phyloP scores from a whole-genome alignment of 2,113 vertebrate genomes.

The Pygoscelis adeliae region DNA sequence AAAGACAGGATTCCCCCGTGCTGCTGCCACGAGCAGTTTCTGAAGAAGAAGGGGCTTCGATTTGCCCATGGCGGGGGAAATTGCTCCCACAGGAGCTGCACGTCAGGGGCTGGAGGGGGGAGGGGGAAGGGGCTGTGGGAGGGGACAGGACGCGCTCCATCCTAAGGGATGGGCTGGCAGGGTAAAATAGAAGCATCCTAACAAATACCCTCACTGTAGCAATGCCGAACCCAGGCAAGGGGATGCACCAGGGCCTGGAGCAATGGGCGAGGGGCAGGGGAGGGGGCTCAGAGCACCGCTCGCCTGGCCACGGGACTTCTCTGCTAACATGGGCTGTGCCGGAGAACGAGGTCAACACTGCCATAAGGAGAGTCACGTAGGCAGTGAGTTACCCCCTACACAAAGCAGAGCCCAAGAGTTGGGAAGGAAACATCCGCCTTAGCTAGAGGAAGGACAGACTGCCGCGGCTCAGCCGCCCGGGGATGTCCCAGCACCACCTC shows the following conservation, averaged over 20 bases:
- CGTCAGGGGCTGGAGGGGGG: background rate
- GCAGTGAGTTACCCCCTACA: accelerated
- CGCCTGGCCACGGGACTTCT: background rate
- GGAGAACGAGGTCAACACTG: accelerated
- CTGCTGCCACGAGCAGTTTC: background rate
- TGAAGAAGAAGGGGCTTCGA: background rate
- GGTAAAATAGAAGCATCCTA: constrained; percentile 1
- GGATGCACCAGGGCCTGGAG: background rate
- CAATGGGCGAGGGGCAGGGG: background rate
- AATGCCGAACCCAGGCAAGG: constrained; percentile 55
- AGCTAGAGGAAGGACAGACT: background rate
- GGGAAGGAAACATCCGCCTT: background rate
- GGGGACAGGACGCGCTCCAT: background rate
- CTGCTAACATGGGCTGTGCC: background rate
- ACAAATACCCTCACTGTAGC: constrained; percentile 33
- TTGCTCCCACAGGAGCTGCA: accelerated
- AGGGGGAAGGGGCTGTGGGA: background rate
- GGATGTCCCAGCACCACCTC: background rate
- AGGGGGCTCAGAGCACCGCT: background rate
- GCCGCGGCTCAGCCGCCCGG: background rate
- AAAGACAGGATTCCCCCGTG: background rate
- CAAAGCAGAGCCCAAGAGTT: background rate
- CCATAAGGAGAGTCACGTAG: background rate
- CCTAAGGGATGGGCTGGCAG: background rate
- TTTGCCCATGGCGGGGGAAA: background rate